Evolutionary conservation across 2,113 vertebrate species (phyloP), one percentile per base, ranked within the genome.

Genomic region (Paracanthobrama guichenoti): DNA sequence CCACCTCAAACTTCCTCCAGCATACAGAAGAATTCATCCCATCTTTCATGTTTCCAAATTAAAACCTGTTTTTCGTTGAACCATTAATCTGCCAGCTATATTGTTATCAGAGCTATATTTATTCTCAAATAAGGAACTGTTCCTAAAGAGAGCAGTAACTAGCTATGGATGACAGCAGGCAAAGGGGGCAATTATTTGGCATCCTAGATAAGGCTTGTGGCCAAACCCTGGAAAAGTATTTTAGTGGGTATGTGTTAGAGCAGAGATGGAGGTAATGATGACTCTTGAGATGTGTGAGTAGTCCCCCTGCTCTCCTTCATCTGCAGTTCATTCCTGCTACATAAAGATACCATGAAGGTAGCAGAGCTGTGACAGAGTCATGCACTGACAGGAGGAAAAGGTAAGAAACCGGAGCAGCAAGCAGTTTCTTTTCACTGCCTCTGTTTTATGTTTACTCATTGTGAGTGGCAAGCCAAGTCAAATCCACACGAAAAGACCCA

Each of bases 391-490:
- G 74, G n/a, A 59, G 24, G 53, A 55, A 69, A 67, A 69, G 44
- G n/a, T 42, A 50, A 69, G 26, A 84, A 76, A 76, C 69, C 42
- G 46, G 48, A 69, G 22, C 50, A 71, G 22, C 26, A 11, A 53
- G 64, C 48, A 14, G 57, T 59, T 35, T 86, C 79, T 55, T 67
- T 71, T n/a, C 83, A 84, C 71, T 39, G 44, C 42, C 50, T 76
- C 74, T 50, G 78, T 31, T 64, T 80, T 67, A 64, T 62, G 35
- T 79, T 73, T 81, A 76, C 42, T 79, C 64, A 35, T 31, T 22
- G 57, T 86, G 81, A 71, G 85, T 79, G 81, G 66, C 85, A 82
- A 62, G n/a, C 73, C 18, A 55, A 66, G 81, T 79, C 57, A 72
- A 83, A 74, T 85, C 79, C 55, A 64, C 42, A 67, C 39, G 53